Evolutionary conservation across 2,113 vertebrate species (phyloP).

Genomic region (Azemiops feae): DNA sequence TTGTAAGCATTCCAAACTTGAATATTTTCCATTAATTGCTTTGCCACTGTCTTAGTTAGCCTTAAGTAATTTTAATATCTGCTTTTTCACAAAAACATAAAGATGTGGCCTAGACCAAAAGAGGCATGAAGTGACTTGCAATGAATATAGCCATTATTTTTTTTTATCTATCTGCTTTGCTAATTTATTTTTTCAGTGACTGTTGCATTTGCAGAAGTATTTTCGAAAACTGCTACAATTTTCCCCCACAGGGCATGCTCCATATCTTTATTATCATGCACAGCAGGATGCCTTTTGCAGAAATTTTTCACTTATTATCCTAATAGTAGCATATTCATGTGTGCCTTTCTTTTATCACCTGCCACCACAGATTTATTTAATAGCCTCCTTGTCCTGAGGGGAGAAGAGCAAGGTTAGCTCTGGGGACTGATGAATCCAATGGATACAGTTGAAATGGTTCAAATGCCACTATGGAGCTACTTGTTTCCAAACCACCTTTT

Average conservation of each 20-base stretch:
- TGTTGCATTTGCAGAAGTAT: not conserved
- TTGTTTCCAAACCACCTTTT: not conserved
- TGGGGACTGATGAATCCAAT: not conserved
- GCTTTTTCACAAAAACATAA: not conserved
- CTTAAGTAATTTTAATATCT: accelerated
- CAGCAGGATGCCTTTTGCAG: not conserved
- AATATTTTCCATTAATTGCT: not conserved
- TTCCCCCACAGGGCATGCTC: not conserved
- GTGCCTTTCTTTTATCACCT: not conserved
- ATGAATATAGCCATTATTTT: not conserved
- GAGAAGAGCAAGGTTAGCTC: not conserved
- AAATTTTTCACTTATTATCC: not conserved
- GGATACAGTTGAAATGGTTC: not conserved
- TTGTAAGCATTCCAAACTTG: not conserved
- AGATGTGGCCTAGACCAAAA: not conserved
- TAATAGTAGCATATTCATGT: not conserved
- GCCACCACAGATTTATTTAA: not conserved
- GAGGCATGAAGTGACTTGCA: not conserved
- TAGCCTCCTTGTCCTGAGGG: not conserved
- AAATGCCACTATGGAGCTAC: not conserved
- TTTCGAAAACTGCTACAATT: not conserved
- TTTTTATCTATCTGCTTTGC: not conserved
- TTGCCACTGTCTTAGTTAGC: not conserved
- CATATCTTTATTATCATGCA: not conserved
- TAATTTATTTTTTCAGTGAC: accelerated